Evolutionary conservation across 2,113 vertebrate species (phyloP), one percentile per base, ranked within the genome.

Genomic region (Chaenogobius annularis): DNA sequence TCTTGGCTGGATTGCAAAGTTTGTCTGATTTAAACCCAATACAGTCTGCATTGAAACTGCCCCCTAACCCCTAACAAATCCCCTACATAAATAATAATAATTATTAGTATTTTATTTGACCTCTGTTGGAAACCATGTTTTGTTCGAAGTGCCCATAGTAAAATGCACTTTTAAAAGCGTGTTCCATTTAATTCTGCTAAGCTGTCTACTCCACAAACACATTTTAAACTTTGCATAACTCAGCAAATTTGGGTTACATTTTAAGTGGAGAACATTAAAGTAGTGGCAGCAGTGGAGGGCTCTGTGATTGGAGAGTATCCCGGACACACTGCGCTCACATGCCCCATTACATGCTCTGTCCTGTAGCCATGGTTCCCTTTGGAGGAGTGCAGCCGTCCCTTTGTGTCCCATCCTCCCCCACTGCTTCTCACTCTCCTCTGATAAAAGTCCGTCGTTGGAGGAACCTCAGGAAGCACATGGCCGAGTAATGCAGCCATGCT

Each of bases 351-450:
- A 77, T 85, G 50, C 80, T 86, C 81, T 76, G 11, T 81, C 83
- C 82, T 74, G 74, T 82, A 88, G 84, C 79, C 77, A 83, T 88
- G 83, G 82, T 80, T 89, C 83, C 88, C 79, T 70, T 62, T 78
- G 87, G 68, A 82, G 64, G 77, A 81, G 76, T 20, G 72, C 70
- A 79, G 73, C 77, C 68, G 69, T 66, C 66, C 74, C 72, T 85
- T 85, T 88, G 87, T 87, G 74, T 59, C 55, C 70, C 63, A 65
- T 77, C 72, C 78, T 71, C 70, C 70, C 72, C 80, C 63, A 63
- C 61, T 72, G 76, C 75, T 68, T 52, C 63, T 68, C 61, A 65
- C 61, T 72, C 48, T 73, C 13, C 1, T 70, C 37, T 7, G 7
- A 5, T 3, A 40, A 40, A 40, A 5, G 37, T 9, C 37, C 8